Evolutionary conservation across 1,140 invertebrate genomes (phyloP).

Genomic region (Drosophila pachea): DNA sequence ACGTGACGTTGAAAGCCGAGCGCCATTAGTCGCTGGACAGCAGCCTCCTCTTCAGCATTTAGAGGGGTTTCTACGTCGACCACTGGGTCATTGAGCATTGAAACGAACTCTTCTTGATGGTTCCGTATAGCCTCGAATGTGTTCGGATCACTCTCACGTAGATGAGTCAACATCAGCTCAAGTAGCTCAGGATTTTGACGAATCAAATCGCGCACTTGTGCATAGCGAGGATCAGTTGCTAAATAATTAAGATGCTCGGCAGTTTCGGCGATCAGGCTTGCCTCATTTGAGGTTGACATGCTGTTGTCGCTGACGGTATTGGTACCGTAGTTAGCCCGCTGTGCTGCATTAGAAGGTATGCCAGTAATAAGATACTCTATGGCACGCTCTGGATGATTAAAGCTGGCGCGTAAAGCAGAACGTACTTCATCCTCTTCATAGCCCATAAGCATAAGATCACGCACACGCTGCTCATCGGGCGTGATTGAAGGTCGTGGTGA

Average conservation of each 20-base stretch:
- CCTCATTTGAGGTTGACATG: neutral
- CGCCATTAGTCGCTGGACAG: constrained; percentile 58
- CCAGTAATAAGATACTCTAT: constrained; percentile 68
- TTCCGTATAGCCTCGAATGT: constrained; percentile 45
- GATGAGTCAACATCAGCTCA: constrained; percentile 37
- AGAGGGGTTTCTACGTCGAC: neutral
- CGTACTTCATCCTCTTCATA: constrained; percentile 66
- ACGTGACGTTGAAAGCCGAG: constrained; percentile 58
- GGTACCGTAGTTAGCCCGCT: neutral
- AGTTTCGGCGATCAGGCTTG: neutral
- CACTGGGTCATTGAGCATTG: constrained; percentile 33
- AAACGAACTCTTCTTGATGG: constrained; percentile 54
- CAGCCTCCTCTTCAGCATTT: constrained; percentile 45
- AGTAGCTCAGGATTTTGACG: constrained; percentile 52
- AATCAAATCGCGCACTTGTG: constrained; percentile 52
- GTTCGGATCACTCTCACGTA: constrained; percentile 46
- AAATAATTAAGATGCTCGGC: constrained; percentile 24
- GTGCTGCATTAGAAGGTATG: constrained; percentile 29
- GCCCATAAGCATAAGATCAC: constrained; percentile 61
- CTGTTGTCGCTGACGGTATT: too few species aligned
- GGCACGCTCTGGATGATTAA: constrained; percentile 73
- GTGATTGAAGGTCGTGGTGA: constrained; percentile 8
- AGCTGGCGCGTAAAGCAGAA: constrained; percentile 61
- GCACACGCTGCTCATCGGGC: constrained; percentile 49
- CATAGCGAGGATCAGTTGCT: constrained; percentile 40